These are phyloP conservation scores for Xenopus borealis DNA, from an alignment of 2,113 vertebrate species.

Conservation along the genomic window DNA sequence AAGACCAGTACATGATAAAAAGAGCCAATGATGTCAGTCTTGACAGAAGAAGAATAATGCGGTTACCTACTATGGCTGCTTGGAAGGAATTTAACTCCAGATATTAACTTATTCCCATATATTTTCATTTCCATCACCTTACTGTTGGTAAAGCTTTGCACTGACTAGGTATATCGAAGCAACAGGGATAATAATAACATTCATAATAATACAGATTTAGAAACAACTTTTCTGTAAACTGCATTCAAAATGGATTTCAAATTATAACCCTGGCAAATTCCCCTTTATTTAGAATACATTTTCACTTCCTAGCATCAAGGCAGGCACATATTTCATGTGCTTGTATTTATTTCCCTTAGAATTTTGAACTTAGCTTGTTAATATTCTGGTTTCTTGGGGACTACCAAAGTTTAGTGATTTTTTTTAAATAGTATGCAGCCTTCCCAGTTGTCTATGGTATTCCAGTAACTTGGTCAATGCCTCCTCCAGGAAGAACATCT, in stretches of 20 bases:
- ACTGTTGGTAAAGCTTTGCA: not conserved
- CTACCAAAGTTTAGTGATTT: not conserved
- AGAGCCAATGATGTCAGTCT: not conserved
- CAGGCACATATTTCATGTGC: not conserved
- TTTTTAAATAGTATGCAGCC: not conserved
- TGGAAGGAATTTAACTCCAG: not conserved
- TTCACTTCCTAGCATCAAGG: not conserved
- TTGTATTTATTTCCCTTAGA: not conserved
- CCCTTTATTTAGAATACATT: conserved; percentile 6
- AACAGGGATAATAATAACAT: conserved; percentile 5
- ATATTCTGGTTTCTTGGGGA: not conserved
- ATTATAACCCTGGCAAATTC: conserved; percentile 6
- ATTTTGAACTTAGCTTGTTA: not conserved
- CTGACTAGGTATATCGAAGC: not conserved
- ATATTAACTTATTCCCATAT: not conserved
- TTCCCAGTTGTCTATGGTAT: not conserved
- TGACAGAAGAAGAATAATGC: not conserved
- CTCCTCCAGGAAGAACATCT: not conserved
- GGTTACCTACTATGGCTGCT: not conserved
- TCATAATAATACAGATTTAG: conserved; percentile 7
- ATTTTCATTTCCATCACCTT: not conserved
- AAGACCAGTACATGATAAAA: not conserved
- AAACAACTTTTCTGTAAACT: not conserved
- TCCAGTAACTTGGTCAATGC: not conserved
- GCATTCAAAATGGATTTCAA: conserved; percentile 13